Evolutionary conservation across 2,113 vertebrate species (phyloP), one percentile per base, ranked within the genome.

Genomic region (Macrotus californicus): DNA sequence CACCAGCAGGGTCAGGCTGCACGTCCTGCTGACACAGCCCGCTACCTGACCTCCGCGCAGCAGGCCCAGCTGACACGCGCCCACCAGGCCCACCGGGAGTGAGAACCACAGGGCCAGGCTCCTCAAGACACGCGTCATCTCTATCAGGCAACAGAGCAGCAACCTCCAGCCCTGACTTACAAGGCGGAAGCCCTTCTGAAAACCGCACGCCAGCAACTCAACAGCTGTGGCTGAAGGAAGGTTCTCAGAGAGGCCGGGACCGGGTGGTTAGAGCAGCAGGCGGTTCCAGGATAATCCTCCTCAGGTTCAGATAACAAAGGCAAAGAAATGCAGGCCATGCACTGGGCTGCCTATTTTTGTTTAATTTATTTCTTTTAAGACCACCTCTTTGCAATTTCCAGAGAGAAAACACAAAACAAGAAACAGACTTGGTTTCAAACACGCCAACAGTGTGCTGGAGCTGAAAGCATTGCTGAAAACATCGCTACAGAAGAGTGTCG

Each of bases 341-440:
- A 96, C 94, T 16, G 70, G 94, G 94, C 95, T 90, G 96, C 96
- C 95, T 76, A 67, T 97, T 98, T 98, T 93, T 90, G 79, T 96
- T 98, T 98, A 95, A 97, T 98, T 98, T 98, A 98, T 98, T 98
- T 98, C 96, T 97, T 97, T 97, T 96, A 98, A 97, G 97, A 98
- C 96, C 97, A 96, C 94, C 88, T 98, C 97, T 95, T 98, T 94
- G 96, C 97, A 84, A 96, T 97, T 98, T 97, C 96, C 98, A 98
- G 97, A 98, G 97, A 98, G 91, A 98, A 69, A 39, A 98, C 98
- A 98, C 98, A 98, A 98, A 98, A 98, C 96, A 96, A 98, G 97
- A 97, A 97, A 98, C 97, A 98, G 97, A 96, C 97, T 97, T 95
- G 81, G 97, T 98, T 98, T 98, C 97, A 81, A 95, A 97, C 92